Percentiles rank a stretch among this genome's conserved stretches.
phyloP scores from a whole-genome alignment of 2,113 vertebrate genomes.

The Pontoporia blainvillei region DNA sequence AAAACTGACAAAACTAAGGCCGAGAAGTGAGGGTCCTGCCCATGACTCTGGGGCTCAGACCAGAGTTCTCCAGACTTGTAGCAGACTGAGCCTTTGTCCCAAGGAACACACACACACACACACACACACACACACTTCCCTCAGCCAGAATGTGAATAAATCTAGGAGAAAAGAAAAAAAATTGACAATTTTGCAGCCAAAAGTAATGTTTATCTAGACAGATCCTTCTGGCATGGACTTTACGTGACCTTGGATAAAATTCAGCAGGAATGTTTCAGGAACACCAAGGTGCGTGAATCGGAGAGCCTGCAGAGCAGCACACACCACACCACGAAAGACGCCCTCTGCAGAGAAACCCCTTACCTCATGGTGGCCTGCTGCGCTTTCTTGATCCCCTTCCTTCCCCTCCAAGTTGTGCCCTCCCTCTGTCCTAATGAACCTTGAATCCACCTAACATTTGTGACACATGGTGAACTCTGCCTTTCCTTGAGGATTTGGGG shows the following conservation, averaged over 20 bases:
- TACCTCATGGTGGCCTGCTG: rapidly evolving
- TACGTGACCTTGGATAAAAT: rapidly evolving
- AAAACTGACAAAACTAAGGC: no score
- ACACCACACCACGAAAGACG: rapidly evolving
- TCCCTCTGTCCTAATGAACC: not conserved
- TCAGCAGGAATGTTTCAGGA: not conserved
- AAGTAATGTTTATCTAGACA: not conserved
- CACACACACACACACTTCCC: no score
- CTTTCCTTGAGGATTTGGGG: not conserved
- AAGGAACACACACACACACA: not conserved
- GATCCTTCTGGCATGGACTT: rapidly evolving
- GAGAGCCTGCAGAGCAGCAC: no score
- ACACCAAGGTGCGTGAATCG: rapidly evolving
- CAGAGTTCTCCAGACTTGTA: not conserved
- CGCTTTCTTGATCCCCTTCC: rapidly evolving
- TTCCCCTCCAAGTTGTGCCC: no score
- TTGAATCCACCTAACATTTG: not conserved
- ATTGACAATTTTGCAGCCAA: not conserved
- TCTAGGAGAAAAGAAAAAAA: not conserved
- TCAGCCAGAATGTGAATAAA: not conserved
- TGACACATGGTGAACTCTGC: not conserved
- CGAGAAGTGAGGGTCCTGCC: not conserved
- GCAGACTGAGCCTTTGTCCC: not conserved
- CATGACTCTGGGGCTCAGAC: not conserved
- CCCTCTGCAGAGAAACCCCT: not conserved